Evolutionary conservation across 2,797 vertebrate genomes (phyloP).

Genomic region (Amblyraja radiata): DNA sequence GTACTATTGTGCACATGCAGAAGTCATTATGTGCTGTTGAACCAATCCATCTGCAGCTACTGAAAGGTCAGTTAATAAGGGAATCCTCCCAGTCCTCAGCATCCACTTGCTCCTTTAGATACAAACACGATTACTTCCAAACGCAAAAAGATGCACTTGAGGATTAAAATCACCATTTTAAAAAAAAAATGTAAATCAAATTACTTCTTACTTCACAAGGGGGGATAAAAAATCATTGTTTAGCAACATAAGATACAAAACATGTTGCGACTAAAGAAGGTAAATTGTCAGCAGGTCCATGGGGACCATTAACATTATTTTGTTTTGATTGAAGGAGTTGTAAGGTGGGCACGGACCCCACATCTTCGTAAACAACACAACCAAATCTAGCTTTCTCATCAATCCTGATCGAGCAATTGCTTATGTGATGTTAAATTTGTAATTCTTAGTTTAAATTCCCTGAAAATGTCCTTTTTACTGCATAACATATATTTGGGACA

Average conservation of each 20-base stretch:
- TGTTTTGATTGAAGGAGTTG: neutral
- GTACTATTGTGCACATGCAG: neutral
- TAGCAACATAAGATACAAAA: neutral
- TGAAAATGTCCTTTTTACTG: neutral
- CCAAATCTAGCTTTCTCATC: neutral
- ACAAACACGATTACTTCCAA: neutral
- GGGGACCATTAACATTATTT: neutral
- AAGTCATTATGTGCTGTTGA: neutral
- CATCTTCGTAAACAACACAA: neutral
- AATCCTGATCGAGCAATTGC: neutral
- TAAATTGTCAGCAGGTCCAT: neutral
- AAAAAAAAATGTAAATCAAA: neutral
- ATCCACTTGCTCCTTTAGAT: neutral
- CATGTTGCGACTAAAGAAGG: neutral
- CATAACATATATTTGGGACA: constrained; percentile 5
- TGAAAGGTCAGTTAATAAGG: neutral
- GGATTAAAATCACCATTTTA: neutral
- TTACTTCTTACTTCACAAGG: neutral
- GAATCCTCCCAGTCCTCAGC: neutral
- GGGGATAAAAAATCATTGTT: neutral
- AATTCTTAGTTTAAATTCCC: neutral
- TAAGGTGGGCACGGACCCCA: neutral
- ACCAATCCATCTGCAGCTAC: neutral
- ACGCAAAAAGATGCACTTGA: neutral
- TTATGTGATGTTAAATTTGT: neutral